Evolutionary conservation across 1,140 invertebrate species (phyloP).

Genomic region (Elysia chlorotica): DNA sequence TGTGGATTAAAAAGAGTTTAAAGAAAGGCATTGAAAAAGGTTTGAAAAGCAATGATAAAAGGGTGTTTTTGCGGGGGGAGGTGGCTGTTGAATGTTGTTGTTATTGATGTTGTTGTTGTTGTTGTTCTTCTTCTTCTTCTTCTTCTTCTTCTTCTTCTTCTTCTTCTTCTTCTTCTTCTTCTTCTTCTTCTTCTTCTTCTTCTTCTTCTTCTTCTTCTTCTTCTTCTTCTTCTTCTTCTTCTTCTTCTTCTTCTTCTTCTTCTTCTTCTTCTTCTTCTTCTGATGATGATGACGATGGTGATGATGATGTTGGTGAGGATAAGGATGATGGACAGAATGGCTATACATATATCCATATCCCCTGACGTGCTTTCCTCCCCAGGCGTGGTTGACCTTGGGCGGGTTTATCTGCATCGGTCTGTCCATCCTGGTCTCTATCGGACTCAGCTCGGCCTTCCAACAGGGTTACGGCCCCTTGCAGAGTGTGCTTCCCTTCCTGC

Average conservation of each 20-base stretch:
- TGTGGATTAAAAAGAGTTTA: too few relatives aligned
- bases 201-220: neutral
- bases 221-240: neutral
- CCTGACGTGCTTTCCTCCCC: too few relatives aligned
- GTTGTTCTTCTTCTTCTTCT: neutral
- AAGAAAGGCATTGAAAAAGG: too few relatives aligned
- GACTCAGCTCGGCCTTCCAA: slow-evolving; percentile 74
- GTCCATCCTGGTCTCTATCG: slow-evolving; percentile 73
- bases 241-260: neutral
- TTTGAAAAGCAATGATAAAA: too few relatives aligned
- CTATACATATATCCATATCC: too few relatives aligned
- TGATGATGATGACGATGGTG: neutral
- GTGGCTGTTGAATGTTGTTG: too few relatives aligned
- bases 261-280: neutral
- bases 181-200: neutral
- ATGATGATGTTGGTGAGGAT: neutral
- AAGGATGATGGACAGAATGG: neutral
- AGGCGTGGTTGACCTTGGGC: slow-evolving; percentile 66
- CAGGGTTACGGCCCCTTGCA: slow-evolving; percentile 82
- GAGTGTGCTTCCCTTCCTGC: slow-evolving; percentile 77
- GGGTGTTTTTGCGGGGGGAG: too few relatives aligned
- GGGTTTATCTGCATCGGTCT: slow-evolving; percentile 75
- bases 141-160: neutral
- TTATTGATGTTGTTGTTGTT: too few relatives aligned
- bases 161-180: neutral